Base-by-base conservation (phyloP, 2,113 vertebrate species). In the Tylochromis polylepis region DNA sequence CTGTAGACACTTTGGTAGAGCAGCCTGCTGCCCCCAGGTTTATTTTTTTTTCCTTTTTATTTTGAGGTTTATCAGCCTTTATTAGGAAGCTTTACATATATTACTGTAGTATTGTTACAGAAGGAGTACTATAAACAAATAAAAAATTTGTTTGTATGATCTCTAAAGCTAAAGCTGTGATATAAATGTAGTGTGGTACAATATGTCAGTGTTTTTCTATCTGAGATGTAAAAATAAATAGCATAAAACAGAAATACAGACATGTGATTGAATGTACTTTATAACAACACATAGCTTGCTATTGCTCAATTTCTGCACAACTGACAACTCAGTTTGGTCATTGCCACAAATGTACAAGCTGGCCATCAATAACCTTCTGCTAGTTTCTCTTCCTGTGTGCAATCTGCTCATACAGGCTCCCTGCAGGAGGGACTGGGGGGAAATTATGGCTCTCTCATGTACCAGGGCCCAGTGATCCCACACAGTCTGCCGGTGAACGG, bases 381-480 rank as follows among this genome's bases (percentile, higher is more conserved):
- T 81, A 8, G 60, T 75, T 79, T 58, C 10, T 12, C 7, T 77
- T 77, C 27, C 46, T 83, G 5, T 34, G 29, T 88, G 65, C 88
- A 91, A 85, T 90, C 67, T 79, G 87, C 51, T 91, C 88, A 88
- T 89, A 85, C 57, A 77, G 31, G 15, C 46, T 58, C 56, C 43
- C 88, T 81, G 75, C 87, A 83, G 87, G 60, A 91, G 31, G 79
- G 82, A 43, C 79, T 24, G 65, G 31, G 38, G 56, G 82, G 92
- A 85, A 93, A 91, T 92, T 78, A 92, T 87, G 81, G 38, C 83
- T 77, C 82, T 80, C 56, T 46, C 6, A 67, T 87, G 88, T 90
- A 57, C 15, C 5, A 36, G 43, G 65, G 92, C 51, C 60, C 90
- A 84, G 38, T 89, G 60, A 91, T 82, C 78, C 59, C 79, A 59